These are phyloP conservation scores for Heliconius eleuchia DNA, from an alignment of 1,140 invertebrate species.

Conservation along the genomic window DNA sequence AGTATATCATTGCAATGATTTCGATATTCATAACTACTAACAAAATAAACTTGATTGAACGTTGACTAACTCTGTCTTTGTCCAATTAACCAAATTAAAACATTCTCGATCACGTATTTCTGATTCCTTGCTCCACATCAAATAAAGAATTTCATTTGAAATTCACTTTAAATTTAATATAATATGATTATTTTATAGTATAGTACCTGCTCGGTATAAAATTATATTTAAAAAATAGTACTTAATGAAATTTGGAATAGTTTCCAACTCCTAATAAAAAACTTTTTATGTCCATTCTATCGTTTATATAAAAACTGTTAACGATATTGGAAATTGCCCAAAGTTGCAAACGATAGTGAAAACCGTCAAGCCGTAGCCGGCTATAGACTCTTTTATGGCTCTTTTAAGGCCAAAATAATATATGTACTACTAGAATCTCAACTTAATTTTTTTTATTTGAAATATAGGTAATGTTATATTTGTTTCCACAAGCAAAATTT, in stretches of 20 bases:
- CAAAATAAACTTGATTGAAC: no score
- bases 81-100: no score
- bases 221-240: not conserved
- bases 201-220: not conserved
- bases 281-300: not conserved
- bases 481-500: not conserved
- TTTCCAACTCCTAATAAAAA: not conserved
- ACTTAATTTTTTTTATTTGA: not conserved
- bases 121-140: no score
- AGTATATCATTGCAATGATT: no score
- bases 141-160: no score
- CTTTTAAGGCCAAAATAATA: slow-evolving; percentile 4
- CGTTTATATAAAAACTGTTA: slow-evolving; percentile 3
- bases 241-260: not conserved
- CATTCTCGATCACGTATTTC: no score
- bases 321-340: slow-evolving; percentile 1
- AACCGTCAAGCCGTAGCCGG: not conserved
- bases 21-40: no score
- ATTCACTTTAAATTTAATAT: no score
- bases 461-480: not conserved
- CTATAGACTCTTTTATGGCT: not conserved
- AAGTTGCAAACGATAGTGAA: not conserved
- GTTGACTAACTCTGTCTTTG: not conserved
- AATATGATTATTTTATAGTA: not conserved
- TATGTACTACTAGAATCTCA: not conserved